Evolutionary conservation across 2,888 invertebrate genomes (phyloP).

Genomic region (Temnothorax rugatulus): DNA sequence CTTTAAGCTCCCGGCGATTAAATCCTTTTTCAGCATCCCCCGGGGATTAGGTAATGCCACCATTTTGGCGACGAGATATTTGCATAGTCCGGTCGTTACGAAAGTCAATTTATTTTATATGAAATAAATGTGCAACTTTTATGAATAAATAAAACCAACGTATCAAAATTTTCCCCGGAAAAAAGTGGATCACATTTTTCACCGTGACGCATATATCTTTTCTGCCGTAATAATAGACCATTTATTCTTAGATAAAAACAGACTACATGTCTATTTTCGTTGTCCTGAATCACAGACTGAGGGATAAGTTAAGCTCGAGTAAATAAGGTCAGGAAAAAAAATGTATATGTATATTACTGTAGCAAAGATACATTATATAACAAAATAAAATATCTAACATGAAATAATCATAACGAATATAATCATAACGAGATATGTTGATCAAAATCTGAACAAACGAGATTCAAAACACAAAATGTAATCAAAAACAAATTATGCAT

Average conservation of each 20-base stretch:
- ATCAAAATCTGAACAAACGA: not conserved
- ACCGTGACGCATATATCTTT: slow-evolving; percentile 10
- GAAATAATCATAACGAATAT: not conserved
- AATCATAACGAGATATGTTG: not conserved
- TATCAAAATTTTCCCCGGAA: not conserved
- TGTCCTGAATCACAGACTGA: slow-evolving; percentile 45
- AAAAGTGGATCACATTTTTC: slow-evolving; percentile 19
- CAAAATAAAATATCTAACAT: not conserved
- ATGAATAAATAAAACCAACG: not conserved
- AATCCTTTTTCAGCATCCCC: slow-evolving; percentile 14
- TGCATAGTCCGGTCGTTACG: not conserved
- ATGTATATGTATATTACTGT: not conserved
- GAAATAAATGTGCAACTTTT: slow-evolving; percentile 20
- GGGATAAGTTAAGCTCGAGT: slow-evolving; percentile 16
- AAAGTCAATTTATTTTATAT: slow-evolving; percentile 23
- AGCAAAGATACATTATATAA: not conserved
- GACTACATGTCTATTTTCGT: slow-evolving; percentile 31
- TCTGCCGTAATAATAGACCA: slow-evolving; percentile 29
- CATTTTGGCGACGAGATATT: slow-evolving; percentile 13
- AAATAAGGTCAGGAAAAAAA: slow-evolving; percentile 30
- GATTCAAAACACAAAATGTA: not conserved
- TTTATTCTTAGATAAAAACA: slow-evolving; percentile 45
- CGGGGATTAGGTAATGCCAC: slow-evolving; percentile 12
- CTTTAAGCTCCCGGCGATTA: slow-evolving; percentile 35
- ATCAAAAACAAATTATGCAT: not conserved